Evolutionary conservation across 2,888 invertebrate genomes (phyloP), one percentile per base, ranked within the genome.

Genomic region (Catonia carolina): DNA sequence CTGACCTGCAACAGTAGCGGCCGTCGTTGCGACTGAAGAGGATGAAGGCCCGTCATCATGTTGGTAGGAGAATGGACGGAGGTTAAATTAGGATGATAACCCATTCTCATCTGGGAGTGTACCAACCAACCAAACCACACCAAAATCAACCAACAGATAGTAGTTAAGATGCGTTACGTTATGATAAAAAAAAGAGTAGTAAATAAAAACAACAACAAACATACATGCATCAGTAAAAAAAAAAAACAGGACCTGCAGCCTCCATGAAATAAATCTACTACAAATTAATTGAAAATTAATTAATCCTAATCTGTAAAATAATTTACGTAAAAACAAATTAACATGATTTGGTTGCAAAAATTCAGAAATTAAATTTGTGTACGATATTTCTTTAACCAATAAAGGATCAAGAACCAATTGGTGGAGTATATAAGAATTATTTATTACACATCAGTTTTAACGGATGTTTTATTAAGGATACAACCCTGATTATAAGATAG

Each of bases 1-100:
- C 63, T 86, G 84, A 89, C 88, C 88, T 89, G 87, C 77, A 89
- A 81, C 77, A 89, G 83, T 78, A 88, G 81, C 76, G 88, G 84
- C 77, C 86, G 84, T 73, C 82, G 74, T 63, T 72, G 73, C 68
- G 27, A 8, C 5, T 27, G 27, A 27, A 6, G 27, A 6, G 27
- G 27, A 27, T 27, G 27, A 6, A 27, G 27, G 27, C 27, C 27
- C 27, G 27, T 8, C 27, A 27, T 27, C 27, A 27, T 27, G 27
- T 27, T 27, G 27, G 5, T 27, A 27, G 27, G 27, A 59, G 41
- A 41, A 53, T 56, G 52, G 57, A 53, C 52, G 49, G 50, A 39
- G 27, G 27, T 27, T 27, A 27, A 27, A 8, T 27, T 27, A 27
- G 27, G 27, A 27, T 49, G 56, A 58, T 27, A 27, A 27, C 27